These are phyloP conservation scores for Zapornia atra DNA, from an alignment of 2,113 vertebrate species.

Conservation along the genomic window DNA sequence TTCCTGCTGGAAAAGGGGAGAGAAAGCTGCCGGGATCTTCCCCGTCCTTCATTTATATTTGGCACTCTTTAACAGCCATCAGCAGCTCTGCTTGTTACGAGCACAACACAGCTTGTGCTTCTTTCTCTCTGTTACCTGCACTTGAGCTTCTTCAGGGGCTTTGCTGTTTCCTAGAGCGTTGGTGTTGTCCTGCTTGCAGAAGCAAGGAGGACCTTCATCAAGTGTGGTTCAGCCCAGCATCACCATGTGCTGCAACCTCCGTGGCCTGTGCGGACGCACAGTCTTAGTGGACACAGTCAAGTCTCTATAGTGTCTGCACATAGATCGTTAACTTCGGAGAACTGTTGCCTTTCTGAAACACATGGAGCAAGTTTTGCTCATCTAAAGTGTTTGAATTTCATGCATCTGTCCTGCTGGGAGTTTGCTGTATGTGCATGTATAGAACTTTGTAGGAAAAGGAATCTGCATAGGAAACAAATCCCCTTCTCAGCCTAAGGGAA, in stretches of 20 bases:
- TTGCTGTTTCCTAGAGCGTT: background rate
- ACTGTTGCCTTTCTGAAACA: background rate
- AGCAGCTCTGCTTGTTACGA: background rate
- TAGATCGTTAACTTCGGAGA: background rate
- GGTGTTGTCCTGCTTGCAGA: background rate
- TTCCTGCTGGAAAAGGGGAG: background rate
- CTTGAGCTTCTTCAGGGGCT: background rate
- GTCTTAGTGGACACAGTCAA: background rate
- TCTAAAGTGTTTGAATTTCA: background rate
- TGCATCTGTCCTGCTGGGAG: background rate
- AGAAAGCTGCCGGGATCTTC: background rate
- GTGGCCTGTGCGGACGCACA: rapidly evolving
- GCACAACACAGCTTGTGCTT: background rate
- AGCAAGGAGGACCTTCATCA: background rate
- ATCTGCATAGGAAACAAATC: background rate
- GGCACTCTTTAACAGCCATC: background rate
- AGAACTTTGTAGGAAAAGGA: background rate
- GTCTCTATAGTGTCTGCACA: no score
- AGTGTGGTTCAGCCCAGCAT: background rate
- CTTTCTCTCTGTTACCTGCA: background rate
- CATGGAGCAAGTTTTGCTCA: background rate
- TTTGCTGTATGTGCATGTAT: background rate
- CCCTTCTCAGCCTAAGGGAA: background rate
- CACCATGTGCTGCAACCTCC: background rate
- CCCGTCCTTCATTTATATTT: background rate